These are phyloP conservation scores for Notospermus geniculatus DNA, from an alignment of 1,140 invertebrate species.

Conservation along the genomic window DNA sequence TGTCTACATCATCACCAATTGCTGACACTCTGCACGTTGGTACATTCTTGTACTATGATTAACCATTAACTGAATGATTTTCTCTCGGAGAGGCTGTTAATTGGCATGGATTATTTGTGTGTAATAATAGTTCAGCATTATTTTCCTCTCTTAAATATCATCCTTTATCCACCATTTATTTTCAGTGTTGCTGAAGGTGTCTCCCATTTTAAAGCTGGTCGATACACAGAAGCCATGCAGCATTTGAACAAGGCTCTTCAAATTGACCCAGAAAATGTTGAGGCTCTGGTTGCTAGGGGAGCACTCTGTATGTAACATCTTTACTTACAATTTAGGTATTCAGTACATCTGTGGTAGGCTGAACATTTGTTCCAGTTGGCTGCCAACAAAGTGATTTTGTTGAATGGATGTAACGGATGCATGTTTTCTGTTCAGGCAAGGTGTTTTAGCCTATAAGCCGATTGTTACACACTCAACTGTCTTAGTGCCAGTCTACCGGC, in stretches of 20 bases:
- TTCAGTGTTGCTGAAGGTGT: constrained; percentile 72
- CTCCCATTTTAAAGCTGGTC: constrained; percentile 85
- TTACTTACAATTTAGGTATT: too few relatives aligned
- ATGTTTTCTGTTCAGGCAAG: too few relatives aligned
- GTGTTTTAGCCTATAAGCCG: too few relatives aligned
- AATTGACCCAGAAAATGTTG: constrained; percentile 89
- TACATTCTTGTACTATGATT: too few relatives aligned
- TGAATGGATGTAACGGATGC: too few relatives aligned
- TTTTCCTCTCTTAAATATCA: background rate
- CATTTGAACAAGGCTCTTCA: constrained; percentile 89
- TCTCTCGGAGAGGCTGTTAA: background rate
- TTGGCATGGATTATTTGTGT: background rate
- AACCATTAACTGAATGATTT: background rate
- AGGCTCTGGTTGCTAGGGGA: constrained; percentile 88
- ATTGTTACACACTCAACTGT: too few relatives aligned
- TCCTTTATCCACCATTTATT: background rate
- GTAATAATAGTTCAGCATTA: background rate
- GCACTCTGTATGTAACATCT: constrained; percentile 61
- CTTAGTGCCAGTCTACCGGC: too few relatives aligned
- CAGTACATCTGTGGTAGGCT: too few relatives aligned
- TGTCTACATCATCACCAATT: too few relatives aligned
- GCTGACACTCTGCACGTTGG: too few relatives aligned
- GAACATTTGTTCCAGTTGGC: too few relatives aligned
- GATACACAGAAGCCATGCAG: constrained; percentile 90
- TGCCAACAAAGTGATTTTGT: too few relatives aligned